phyloP scores from a whole-genome alignment of 2,888 invertebrate species.

The Drosophila nr. medialis region DNA sequence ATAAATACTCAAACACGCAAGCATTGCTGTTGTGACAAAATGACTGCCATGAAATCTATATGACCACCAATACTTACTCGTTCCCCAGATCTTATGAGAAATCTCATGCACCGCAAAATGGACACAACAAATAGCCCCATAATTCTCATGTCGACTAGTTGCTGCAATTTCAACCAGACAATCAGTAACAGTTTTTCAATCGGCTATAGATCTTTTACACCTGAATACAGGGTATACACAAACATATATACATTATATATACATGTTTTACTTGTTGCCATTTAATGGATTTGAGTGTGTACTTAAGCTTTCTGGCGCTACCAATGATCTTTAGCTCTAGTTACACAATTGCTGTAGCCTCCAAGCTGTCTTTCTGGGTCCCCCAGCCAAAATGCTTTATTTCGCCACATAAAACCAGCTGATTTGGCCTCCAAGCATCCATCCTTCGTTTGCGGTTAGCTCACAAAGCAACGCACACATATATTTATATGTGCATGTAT shows the following conservation, averaged over 20 bases:
- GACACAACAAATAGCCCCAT: neutral
- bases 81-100: neutral
- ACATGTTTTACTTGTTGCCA: neutral
- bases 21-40: neutral
- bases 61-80: conserved; percentile 1
- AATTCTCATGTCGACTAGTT: neutral
- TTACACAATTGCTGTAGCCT: conserved; percentile 10
- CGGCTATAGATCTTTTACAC: neutral
- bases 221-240: neutral
- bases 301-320: neutral
- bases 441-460: conserved; percentile 12
- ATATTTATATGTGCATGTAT: neutral
- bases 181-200: neutral
- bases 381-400: neutral
- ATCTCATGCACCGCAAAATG: neutral
- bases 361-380: neutral
- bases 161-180: neutral
- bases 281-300: neutral
- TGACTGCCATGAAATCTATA: conserved; percentile 1
- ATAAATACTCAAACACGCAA: neutral
- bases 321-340: neutral
- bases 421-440: conserved; percentile 5
- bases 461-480: neutral
- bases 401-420: conserved; percentile 1
- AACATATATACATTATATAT: neutral